Evolutionary conservation across 2,797 vertebrate species (phyloP).

Genomic region (Columba guinea): DNA sequence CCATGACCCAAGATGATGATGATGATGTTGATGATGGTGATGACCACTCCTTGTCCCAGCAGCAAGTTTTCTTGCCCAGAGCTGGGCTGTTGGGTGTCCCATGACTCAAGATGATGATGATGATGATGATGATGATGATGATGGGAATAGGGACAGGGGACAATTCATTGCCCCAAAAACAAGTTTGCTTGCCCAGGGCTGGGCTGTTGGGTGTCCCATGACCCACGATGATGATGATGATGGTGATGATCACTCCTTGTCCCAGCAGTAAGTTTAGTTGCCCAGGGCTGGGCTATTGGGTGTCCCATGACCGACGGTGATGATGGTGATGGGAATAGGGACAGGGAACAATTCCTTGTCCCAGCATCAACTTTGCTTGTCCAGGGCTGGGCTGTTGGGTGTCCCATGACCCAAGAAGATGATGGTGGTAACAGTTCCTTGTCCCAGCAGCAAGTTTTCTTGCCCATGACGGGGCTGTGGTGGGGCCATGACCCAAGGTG

Average conservation of each 20-base stretch:
- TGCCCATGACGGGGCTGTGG: too few relatives aligned
- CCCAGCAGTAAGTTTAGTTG: background rate
- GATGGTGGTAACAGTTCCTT: too few relatives aligned
- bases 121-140: background rate
- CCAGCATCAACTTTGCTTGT: too few relatives aligned
- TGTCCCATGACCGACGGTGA: background rate
- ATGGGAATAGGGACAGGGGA: background rate
- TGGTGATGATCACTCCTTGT: background rate
- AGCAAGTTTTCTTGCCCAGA: background rate
- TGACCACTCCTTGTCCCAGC: background rate
- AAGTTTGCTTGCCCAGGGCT: background rate
- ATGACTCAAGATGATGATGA: background rate
- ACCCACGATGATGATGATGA: background rate
- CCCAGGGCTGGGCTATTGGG: background rate
- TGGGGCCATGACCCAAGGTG: too few relatives aligned
- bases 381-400: too few relatives aligned
- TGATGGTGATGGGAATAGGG: background rate
- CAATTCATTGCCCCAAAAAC: background rate
- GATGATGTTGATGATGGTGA: too few relatives aligned
- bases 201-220: background rate
- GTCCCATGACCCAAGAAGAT: too few relatives aligned
- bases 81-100: background rate
- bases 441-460: too few relatives aligned
- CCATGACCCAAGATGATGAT: background rate
- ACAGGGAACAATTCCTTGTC: too few relatives aligned